Conservation (phyloP, 2,113 vertebrate species). For the Odontesthes bonariensis region DNA sequence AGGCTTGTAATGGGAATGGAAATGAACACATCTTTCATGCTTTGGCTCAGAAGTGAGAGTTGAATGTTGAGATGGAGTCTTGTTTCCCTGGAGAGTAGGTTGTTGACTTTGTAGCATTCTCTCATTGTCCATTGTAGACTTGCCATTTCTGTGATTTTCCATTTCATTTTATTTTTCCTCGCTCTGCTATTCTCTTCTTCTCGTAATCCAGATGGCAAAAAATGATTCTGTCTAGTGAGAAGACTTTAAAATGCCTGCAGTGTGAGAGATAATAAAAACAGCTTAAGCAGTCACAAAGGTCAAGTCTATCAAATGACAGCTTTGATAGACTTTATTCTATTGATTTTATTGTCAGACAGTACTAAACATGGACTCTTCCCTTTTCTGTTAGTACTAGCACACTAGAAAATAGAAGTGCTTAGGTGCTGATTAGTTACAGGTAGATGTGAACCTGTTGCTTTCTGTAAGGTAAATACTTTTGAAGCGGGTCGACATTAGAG, state of each 20-base stretch:
- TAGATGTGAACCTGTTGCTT: no score
- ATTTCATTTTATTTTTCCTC: background rate
- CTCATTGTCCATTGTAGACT: slow-evolving; percentile 34
- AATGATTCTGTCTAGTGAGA: slow-evolving; percentile 41
- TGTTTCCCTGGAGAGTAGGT: slow-evolving; percentile 60
- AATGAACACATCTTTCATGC: slow-evolving; percentile 79
- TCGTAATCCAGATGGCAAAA: slow-evolving; percentile 35
- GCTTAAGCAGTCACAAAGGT: slow-evolving; percentile 60
- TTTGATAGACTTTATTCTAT: slow-evolving; percentile 71
- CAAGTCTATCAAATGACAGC: slow-evolving; percentile 60
- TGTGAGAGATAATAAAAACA: slow-evolving; percentile 31
- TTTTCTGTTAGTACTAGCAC: slow-evolving; percentile 9
- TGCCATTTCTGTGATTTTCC: slow-evolving; percentile 19
- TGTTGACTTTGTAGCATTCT: slow-evolving; percentile 68
- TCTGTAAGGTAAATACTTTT: no score
- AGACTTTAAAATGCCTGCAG: slow-evolving; percentile 49
- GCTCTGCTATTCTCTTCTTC: slow-evolving; percentile 6
- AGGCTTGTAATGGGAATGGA: slow-evolving; percentile 80
- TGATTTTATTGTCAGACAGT: slow-evolving; percentile 54
- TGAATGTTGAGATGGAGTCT: slow-evolving; percentile 62
- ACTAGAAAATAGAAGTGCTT: slow-evolving; percentile 3
- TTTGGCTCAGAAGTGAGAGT: slow-evolving; percentile 67
- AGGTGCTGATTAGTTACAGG: background rate
- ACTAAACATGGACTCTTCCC: slow-evolving; percentile 9
- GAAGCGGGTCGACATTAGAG: no score